Percentiles rank a stretch among this genome's conserved stretches.
Conservation (phyloP, 1,140 invertebrate species). For the Drosophila ficusphila region DNA sequence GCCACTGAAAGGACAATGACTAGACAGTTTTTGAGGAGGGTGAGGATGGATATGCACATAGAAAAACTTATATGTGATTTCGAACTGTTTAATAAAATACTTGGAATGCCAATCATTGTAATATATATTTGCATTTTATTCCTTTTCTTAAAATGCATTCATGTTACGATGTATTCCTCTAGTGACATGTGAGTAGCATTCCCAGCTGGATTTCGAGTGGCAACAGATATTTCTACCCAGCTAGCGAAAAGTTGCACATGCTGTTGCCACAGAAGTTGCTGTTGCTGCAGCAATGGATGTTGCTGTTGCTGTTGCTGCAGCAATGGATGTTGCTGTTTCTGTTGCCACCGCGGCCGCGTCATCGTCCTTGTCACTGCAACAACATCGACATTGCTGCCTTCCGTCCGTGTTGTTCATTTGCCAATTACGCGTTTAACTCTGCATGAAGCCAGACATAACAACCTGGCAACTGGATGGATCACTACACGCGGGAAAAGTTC, state of each 20-base stretch:
- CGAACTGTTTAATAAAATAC: too few relatives aligned
- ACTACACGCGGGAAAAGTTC: slow-evolving; percentile 4
- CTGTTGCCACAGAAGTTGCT: neutral
- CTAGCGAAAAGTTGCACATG: slow-evolving; percentile 18
- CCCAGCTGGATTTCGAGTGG: slow-evolving; percentile 23
- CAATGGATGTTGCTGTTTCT: slow-evolving; percentile 3
- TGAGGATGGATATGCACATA: neutral
- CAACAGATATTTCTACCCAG: slow-evolving; percentile 20
- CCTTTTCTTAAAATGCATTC: too few relatives aligned
- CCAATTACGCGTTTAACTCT: slow-evolving; percentile 61
- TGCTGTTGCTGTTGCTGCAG: slow-evolving; percentile 5
- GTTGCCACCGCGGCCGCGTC: slow-evolving; percentile 37
- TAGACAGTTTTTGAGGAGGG: slow-evolving; percentile 33
- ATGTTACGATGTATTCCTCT: neutral
- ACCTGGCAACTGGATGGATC: slow-evolving; percentile 15
- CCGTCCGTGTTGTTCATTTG: slow-evolving; percentile 55
- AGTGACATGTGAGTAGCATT: slow-evolving; percentile 20
- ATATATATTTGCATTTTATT: neutral
- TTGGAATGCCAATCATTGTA: too few relatives aligned
- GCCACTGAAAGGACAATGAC: slow-evolving; percentile 56
- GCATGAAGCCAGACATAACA: slow-evolving; percentile 33
- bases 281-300: slow-evolving; percentile 2
- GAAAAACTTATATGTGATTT: neutral
- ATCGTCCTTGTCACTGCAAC: slow-evolving; percentile 39
- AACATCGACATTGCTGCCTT: slow-evolving; percentile 3